Conservation (phyloP, 2,888 invertebrate species). For the Andrena fulva region DNA sequence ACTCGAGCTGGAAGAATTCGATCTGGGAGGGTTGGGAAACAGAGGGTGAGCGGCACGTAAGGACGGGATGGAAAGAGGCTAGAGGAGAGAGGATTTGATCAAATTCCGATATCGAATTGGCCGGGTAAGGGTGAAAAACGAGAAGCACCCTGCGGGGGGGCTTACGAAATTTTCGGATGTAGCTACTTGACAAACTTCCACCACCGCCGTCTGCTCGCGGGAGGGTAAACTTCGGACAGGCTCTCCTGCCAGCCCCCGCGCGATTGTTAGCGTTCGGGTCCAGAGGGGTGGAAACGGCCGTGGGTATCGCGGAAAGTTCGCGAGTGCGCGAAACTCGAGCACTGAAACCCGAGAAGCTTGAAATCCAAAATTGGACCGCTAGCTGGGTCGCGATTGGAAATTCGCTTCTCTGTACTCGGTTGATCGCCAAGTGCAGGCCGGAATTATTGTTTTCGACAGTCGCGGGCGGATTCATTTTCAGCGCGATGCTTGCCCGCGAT, state of each 20-base stretch:
- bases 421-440: not conserved
- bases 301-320: conserved; percentile 13
- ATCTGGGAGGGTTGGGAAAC: conserved; percentile 74
- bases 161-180: conserved; percentile 71
- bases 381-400: conserved; percentile 21
- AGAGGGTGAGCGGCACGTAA: conserved; percentile 41
- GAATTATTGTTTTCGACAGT: not conserved
- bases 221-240: conserved; percentile 39
- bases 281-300: conserved; percentile 15
- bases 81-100: conserved; percentile 80
- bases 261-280: conserved; percentile 34
- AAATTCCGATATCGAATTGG: conserved; percentile 82
- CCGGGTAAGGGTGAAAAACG: conserved; percentile 67
- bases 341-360: conserved; percentile 34
- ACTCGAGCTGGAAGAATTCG: conserved; percentile 84
- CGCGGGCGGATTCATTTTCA: not conserved
- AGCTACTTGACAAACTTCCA: conserved; percentile 56
- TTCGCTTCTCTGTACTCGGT: not conserved
- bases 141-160: conserved; percentile 37
- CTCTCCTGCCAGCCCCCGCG: not conserved
- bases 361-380: conserved; percentile 32
- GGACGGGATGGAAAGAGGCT: conserved; percentile 10
- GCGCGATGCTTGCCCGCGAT: not conserved
- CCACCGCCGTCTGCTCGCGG: not conserved
- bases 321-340: conserved; percentile 16